These are phyloP conservation scores for Nycticorax nycticorax DNA, from an alignment of 2,113 vertebrate genomes.

Conservation along the genomic window DNA sequence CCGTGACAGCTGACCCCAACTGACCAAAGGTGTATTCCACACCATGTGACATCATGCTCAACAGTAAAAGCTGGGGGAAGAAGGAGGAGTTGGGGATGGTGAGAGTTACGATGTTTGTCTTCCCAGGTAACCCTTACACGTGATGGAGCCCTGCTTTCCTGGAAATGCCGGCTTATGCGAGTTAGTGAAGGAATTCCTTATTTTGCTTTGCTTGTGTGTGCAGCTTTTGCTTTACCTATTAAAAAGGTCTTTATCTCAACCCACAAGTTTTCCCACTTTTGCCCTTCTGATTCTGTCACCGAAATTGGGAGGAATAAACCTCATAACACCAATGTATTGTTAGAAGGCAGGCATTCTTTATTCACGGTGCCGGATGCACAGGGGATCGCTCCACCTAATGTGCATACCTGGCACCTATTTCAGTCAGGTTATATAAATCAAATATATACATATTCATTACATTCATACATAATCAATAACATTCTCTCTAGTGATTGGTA, in stretches of 20 bases:
- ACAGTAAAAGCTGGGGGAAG: neutral
- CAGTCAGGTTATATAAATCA: too few species aligned
- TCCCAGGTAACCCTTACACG: rapidly evolving
- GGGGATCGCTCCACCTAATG: too few species aligned
- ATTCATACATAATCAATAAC: too few species aligned
- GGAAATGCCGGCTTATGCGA: neutral
- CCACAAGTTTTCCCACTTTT: neutral
- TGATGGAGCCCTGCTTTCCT: neutral
- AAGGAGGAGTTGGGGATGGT: neutral
- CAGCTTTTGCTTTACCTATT: neutral
- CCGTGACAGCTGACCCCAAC: neutral
- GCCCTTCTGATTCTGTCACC: neutral
- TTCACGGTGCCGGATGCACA: too few species aligned
- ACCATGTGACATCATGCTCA: neutral
- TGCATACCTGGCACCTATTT: too few species aligned
- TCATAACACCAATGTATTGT: too few species aligned
- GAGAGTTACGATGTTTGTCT: neutral
- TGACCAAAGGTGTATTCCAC: neutral
- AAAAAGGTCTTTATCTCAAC: neutral
- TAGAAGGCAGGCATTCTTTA: too few species aligned
- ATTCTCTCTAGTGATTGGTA: too few species aligned
- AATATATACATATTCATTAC: too few species aligned
- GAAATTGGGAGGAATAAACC: too few species aligned
- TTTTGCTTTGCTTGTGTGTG: neutral
- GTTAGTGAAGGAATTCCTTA: neutral